Base-by-base conservation (phyloP, 2,113 vertebrate species). In the Peucedramus taeniatus region DNA sequence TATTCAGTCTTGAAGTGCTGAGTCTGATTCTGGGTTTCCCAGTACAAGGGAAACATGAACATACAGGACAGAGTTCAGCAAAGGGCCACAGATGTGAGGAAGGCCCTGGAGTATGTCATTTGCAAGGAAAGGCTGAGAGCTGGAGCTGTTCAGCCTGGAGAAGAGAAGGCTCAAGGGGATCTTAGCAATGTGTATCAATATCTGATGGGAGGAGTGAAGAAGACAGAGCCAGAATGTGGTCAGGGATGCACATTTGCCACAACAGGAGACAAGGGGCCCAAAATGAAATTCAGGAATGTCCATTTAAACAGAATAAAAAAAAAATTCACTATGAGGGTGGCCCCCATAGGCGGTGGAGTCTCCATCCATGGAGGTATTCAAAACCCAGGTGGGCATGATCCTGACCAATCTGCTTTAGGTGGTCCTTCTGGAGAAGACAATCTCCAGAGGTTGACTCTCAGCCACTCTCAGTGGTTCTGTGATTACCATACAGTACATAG, bases 321-420 rank as follows among this genome's bases (percentile, higher is more conserved):
- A 14, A 22, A 33, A 2, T 30, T 47, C 64, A 7, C 37, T 33
- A 0, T 50, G 31, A 24, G 10, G 1, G 7, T 81, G 22, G 6
- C 11, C 19, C 20, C 44, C 6, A 13, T 9, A 81, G 40, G 31
- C 47, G 82, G 8, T 49, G 45, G 16, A 40, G 28, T 60, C 39
- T 60, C 44, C 10, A 15, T 51, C 33, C 50, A 51, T 70, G n/a
- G 31, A 85, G 19, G 31, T 57, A 57, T 0, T 61, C 51, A 94
- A 42, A 70, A 40, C 15, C 28, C 31, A 45, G 4, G 17, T 31
- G 42, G 31, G 10, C 13, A 31, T 0, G 1, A 15, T 56, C 37
- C 31, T 71, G 24, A 70, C 42, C 28, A 61, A 8, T 40, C 57
- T 33, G 3, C n/a, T 47, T 13, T 26, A 27, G 45, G 21, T 65